These are phyloP conservation scores for Tragopan temminckii DNA, from an alignment of 2,797 vertebrate species.

Conservation along the genomic window DNA sequence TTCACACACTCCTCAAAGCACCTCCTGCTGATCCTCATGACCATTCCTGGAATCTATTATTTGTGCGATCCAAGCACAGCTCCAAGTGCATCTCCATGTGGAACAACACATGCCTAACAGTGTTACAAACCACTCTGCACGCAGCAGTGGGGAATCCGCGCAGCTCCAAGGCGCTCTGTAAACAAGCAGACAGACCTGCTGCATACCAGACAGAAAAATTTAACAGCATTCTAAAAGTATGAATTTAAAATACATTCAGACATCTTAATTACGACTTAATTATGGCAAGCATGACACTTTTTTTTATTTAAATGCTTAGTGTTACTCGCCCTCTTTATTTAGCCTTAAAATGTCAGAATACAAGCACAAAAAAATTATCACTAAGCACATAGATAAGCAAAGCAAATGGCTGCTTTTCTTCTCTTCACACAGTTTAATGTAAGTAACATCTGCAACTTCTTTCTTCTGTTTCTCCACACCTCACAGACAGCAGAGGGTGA, in stretches of 20 bases:
- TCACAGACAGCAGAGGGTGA: not conserved
- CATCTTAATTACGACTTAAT: not conserved
- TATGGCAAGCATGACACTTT: not conserved
- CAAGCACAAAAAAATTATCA: not conserved
- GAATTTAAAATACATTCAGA: constrained; percentile 13
- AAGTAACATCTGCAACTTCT: not conserved
- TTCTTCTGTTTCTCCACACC: not conserved
- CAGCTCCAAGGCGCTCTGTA: constrained; percentile 24
- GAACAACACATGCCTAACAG: not conserved
- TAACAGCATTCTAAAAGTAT: not conserved
- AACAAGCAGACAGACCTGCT: constrained; percentile 1
- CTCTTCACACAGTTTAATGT: not conserved
- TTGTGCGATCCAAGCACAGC: not conserved
- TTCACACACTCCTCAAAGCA: not conserved
- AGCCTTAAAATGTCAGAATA: not conserved
- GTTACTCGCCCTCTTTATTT: not conserved
- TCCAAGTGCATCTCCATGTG: constrained; percentile 28
- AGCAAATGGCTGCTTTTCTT: not conserved
- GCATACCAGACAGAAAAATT: not conserved
- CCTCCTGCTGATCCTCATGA: constrained; percentile 27
- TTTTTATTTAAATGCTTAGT: not conserved
- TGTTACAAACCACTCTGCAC: constrained; percentile 1
- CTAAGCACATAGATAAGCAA: not conserved
- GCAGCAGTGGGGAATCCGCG: not conserved
- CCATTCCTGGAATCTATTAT: constrained; percentile 54